A percentile compares a stretch with the other conserved stretches of the same genome.
Evolutionary conservation across 2,113 vertebrate genomes (phyloP).

Genomic region (Pollimyrus isidori): DNA sequence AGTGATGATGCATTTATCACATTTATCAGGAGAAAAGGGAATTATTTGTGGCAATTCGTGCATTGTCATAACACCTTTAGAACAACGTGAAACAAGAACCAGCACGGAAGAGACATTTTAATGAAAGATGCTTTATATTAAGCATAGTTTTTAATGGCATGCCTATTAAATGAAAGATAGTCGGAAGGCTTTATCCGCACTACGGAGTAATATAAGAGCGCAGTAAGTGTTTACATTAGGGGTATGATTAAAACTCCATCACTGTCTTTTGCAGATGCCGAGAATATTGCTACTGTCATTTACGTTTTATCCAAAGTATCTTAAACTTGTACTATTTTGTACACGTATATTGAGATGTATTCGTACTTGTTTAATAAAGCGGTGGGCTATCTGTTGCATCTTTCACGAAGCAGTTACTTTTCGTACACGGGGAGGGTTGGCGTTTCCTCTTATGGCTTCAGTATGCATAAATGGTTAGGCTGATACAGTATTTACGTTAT

Average conservation of each 20-base stretch:
- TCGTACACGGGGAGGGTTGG: neutral
- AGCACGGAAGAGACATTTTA: neutral
- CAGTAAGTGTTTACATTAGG: neutral
- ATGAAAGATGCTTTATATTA: neutral
- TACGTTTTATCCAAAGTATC: neutral
- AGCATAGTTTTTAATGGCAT: neutral
- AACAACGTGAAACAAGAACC: neutral
- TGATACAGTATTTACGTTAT: neutral
- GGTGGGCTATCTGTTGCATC: neutral
- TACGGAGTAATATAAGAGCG: neutral
- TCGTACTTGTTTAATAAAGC: neutral
- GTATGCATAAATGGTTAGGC: neutral
- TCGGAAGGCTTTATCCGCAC: neutral
- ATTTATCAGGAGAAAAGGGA: neutral
- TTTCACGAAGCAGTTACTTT: neutral
- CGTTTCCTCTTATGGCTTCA: neutral
- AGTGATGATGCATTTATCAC: neutral
- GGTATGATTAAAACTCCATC: neutral
- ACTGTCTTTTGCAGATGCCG: neutral
- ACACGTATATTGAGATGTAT: neutral
- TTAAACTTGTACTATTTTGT: neutral
- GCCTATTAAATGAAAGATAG: neutral
- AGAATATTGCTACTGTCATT: neutral
- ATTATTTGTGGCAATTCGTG: neutral
- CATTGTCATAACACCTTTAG: neutral